These are phyloP conservation scores for Pangasius mekongensis DNA, from an alignment of 2,797 vertebrate genomes.

Conservation along the genomic window DNA sequence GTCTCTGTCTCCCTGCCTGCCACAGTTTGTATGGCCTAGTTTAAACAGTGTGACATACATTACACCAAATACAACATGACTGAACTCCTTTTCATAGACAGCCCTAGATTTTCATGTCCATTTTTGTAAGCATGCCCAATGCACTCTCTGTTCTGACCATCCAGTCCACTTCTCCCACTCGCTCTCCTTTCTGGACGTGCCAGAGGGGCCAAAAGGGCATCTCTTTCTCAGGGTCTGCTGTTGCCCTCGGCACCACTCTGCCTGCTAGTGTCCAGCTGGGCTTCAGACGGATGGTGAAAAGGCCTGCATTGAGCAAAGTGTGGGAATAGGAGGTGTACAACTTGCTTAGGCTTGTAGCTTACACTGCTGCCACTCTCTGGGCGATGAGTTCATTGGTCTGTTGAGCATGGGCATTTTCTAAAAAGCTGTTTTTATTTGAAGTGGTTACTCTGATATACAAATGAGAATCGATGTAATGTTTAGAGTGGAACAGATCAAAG, in stretches of 20 bases:
- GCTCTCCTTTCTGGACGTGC: constrained; percentile 69
- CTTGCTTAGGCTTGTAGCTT: constrained; percentile 34
- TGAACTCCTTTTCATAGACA: constrained; percentile 39
- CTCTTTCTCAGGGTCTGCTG: constrained; percentile 75
- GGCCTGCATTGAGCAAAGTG: constrained; percentile 55
- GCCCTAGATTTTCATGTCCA: constrained; percentile 20
- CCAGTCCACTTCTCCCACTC: constrained; percentile 53
- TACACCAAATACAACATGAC: constrained; percentile 30
- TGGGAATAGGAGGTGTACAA: constrained; percentile 45
- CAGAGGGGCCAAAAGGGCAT: constrained; percentile 73
- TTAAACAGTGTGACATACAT: constrained; percentile 31
- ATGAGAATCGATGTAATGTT: not conserved
- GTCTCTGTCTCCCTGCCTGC: constrained; percentile 1
- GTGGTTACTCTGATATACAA: constrained; percentile 21
- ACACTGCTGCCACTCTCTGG: constrained; percentile 20
- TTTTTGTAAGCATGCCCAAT: not conserved
- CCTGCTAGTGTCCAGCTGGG: constrained; percentile 49
- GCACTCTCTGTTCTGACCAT: constrained; percentile 8
- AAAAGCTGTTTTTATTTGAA: constrained; percentile 22
- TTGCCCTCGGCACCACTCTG: constrained; percentile 40
- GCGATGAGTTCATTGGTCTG: constrained; percentile 45
- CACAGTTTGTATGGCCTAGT: constrained; percentile 32
- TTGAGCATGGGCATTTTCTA: constrained; percentile 21
- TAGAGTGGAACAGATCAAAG: not conserved
- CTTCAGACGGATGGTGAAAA: constrained; percentile 45